These are phyloP conservation scores for Eolophus roseicapilla DNA, from an alignment of 2,113 vertebrate genomes.

Conservation along the genomic window DNA sequence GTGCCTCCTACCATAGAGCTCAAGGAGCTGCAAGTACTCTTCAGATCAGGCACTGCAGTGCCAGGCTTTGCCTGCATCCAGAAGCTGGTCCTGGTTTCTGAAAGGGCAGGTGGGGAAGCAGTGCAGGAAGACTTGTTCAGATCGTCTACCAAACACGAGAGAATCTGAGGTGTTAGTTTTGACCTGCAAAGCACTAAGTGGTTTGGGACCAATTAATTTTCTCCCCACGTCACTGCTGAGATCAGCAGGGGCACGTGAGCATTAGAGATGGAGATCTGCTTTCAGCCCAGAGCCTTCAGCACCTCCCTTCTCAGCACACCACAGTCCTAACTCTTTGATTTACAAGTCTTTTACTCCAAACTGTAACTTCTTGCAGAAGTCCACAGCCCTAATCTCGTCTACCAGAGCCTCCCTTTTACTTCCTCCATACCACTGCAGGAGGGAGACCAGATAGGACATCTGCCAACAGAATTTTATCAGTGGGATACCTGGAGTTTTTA, in stretches of 20 bases:
- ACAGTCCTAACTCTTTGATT: accelerated
- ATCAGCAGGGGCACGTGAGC: background rate
- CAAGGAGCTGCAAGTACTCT: background rate
- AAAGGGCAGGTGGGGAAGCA: background rate
- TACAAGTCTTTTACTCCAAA: background rate
- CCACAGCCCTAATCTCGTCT: background rate
- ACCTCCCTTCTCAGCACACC: background rate
- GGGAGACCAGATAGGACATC: background rate
- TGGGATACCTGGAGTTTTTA: background rate
- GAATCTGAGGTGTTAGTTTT: background rate
- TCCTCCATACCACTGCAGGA: background rate
- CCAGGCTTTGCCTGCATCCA: background rate
- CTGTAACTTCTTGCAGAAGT: background rate
- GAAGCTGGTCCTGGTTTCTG: background rate
- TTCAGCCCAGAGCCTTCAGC: background rate
- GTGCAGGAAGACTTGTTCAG: background rate
- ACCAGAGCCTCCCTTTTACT: background rate
- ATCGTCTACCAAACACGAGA: background rate
- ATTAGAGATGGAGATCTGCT: background rate
- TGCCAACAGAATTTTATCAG: background rate
- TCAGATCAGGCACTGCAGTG: background rate
- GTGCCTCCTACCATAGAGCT: background rate
- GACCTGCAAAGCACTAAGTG: background rate
- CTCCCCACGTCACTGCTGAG: background rate
- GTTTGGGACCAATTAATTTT: background rate